phyloP scores from a whole-genome alignment of 2,888 invertebrate genomes.

The Watsonalla cultraria region DNA sequence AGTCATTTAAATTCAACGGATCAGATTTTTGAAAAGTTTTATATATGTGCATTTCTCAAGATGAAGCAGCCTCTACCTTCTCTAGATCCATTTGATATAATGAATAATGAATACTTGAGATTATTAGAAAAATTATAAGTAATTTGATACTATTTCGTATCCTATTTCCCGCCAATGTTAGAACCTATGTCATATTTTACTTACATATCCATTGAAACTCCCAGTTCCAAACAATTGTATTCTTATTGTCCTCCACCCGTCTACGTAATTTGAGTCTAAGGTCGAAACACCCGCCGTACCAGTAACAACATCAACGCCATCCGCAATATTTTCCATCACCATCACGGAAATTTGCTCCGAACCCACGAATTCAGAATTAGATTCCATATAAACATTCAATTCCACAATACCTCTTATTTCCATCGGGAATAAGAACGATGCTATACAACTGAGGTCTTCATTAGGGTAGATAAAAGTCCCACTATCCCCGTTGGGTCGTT shows the following conservation, averaged over 20 bases:
- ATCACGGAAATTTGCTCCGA: conserved; percentile 28
- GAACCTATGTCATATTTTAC: conserved; percentile 11
- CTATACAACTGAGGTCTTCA: conserved; percentile 20
- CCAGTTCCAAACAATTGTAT: conserved; percentile 18
- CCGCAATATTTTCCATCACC: conserved; percentile 17
- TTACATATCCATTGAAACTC: conserved; percentile 36
- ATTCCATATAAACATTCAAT: conserved; percentile 6
- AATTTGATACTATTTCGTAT: neutral
- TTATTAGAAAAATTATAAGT: too few relatives aligned
- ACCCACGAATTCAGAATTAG: conserved; percentile 4
- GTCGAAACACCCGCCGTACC: conserved; percentile 16
- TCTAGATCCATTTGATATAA: too few relatives aligned
- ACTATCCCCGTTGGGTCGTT: conserved; percentile 22
- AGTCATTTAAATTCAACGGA: too few relatives aligned
- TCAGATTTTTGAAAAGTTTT: too few relatives aligned
- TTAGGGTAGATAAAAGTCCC: conserved; percentile 24
- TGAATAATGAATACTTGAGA: too few relatives aligned
- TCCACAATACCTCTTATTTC: conserved; percentile 6
- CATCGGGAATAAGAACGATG: conserved; percentile 15
- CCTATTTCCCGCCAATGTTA: neutral
- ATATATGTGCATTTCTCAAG: too few relatives aligned
- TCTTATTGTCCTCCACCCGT: conserved; percentile 28
- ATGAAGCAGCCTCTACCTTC: too few relatives aligned
- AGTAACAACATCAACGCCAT: conserved; percentile 16
- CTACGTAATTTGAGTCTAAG: conserved; percentile 11